Percentiles rank a stretch among this genome's conserved stretches.
phyloP scores from a whole-genome alignment of 2,113 vertebrate species.

The Peromyscus californicus region DNA sequence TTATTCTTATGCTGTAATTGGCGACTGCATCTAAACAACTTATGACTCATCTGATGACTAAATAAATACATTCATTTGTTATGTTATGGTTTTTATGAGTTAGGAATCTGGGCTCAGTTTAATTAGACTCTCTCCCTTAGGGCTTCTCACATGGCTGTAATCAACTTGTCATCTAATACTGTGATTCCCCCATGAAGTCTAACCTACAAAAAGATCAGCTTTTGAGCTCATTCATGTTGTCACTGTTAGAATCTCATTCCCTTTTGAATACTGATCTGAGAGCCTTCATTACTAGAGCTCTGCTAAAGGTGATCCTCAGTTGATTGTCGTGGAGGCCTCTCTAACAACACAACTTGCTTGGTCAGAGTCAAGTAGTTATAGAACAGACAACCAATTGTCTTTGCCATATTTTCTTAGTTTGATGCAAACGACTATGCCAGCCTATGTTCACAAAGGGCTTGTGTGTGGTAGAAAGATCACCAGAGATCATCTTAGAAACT shows the following conservation, averaged over 20 bases:
- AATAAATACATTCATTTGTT: neutral
- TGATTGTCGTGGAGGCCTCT: neutral
- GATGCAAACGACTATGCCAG: neutral
- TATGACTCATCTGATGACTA: neutral
- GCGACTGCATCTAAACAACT: neutral
- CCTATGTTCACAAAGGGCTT: too few relatives aligned
- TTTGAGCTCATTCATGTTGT: neutral
- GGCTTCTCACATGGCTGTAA: neutral
- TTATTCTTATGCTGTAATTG: neutral
- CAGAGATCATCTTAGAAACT: neutral
- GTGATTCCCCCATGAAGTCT: neutral
- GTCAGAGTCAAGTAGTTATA: neutral
- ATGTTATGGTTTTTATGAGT: neutral
- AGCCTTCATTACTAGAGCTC: neutral
- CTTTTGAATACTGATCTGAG: neutral
- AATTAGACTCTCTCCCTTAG: neutral
- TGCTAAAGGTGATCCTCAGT: neutral
- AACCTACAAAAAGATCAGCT: neutral
- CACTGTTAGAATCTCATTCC: too few relatives aligned
- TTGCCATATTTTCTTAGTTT: neutral
- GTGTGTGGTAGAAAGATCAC: neutral
- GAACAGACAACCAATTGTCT: neutral
- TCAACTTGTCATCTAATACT: neutral
- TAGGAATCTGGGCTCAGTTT: neutral
- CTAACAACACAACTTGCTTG: neutral